Conservation (phyloP, 1,140 invertebrate species). For the Chionoecetes opilio region DNA sequence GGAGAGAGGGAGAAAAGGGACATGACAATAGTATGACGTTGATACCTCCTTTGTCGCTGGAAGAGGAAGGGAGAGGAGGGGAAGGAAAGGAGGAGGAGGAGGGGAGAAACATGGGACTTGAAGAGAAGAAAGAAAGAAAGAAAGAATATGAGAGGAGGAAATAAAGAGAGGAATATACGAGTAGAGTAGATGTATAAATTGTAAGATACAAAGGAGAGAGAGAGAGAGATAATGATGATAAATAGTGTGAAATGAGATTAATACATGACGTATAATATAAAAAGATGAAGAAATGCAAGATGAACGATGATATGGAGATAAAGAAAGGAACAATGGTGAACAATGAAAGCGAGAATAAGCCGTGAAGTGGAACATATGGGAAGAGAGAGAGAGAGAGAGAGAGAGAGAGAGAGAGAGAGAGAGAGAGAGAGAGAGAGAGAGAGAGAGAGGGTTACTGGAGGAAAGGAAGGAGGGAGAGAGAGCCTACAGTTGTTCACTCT, state of each 20-base stretch:
- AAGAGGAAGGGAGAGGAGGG: not conserved
- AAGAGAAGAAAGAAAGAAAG: not conserved
- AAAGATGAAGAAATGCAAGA: not conserved
- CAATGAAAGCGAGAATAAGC: not conserved
- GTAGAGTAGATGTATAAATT: not conserved
- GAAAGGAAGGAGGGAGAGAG: not conserved
- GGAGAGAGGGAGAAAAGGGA: not conserved
- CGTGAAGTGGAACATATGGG: constrained; percentile 33
- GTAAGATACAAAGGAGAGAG: not conserved
- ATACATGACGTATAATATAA: not conserved
- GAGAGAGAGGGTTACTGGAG: not conserved
- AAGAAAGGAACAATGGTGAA: not conserved
- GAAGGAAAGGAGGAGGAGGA: not conserved
- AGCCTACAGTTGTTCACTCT: constrained; percentile 52
- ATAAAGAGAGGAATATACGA: not conserved
- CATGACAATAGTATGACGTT: not conserved
- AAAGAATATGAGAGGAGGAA: not conserved
- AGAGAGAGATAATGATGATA: not conserved
- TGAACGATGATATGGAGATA: not conserved
- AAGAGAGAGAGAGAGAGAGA: too few relatives aligned
- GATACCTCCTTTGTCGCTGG: constrained; percentile 16
- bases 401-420: not conserved
- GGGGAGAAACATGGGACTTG: not conserved
- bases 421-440: not conserved
- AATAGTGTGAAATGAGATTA: too few relatives aligned